Conservation (phyloP, 30 jellyfish, hydroid and myxozoan genomes). For the Cassiopea andromeda region DNA sequence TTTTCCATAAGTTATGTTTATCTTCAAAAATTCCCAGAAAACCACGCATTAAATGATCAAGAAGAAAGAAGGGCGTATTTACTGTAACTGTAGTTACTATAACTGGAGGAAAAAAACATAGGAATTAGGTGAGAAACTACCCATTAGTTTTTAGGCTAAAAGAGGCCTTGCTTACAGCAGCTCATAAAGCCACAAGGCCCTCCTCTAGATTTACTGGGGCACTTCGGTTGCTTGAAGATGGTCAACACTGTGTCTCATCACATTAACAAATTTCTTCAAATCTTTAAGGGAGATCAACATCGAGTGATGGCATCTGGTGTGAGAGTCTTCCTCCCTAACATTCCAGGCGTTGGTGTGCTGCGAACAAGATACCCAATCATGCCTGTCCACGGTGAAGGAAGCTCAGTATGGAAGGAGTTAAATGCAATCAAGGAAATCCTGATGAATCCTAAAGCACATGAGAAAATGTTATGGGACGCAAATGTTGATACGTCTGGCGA, state of each 20-base stretch:
- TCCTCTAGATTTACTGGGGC: not conserved
- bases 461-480: slow-evolving; percentile 60
- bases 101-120: too few species aligned
- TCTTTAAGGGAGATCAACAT: slow-evolving; percentile 10
- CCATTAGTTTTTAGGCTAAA: too few species aligned
- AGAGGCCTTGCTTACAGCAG: too few species aligned
- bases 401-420: slow-evolving; percentile 95
- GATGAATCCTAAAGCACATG: slow-evolving; percentile 70
- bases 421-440: slow-evolving; percentile 82
- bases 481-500: slow-evolving; percentile 23
- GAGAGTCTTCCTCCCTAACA: slow-evolving; percentile 74
- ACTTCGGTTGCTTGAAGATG: not conserved
- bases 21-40: too few species aligned
- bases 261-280: not conserved
- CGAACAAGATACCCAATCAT: slow-evolving; percentile 89
- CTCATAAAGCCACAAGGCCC: too few species aligned
- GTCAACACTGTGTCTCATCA: not conserved
- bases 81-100: too few species aligned
- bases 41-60: too few species aligned
- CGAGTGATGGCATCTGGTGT: slow-evolving; percentile 87
- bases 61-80: too few species aligned
- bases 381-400: slow-evolving; percentile 97
- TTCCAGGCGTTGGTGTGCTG: slow-evolving; percentile 85
- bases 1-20: too few species aligned
- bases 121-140: too few species aligned